These are phyloP conservation scores for Acanthosepion esculentum DNA, from an alignment of 2,888 invertebrate species.

Conservation along the genomic window DNA sequence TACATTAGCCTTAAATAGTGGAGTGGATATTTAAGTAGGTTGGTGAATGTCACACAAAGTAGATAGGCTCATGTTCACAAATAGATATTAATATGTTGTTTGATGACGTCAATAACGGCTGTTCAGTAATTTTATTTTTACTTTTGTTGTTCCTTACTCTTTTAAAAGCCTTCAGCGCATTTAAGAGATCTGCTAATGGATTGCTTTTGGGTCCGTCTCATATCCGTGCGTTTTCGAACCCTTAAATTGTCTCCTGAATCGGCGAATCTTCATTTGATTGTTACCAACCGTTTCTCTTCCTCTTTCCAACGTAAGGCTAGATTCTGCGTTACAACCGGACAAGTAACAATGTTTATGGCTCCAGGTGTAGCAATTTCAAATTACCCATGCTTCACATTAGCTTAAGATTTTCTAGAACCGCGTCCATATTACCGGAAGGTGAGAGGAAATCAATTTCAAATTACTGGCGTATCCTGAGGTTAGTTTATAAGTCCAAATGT, in stretches of 20 bases:
- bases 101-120: neutral
- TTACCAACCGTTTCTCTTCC: neutral
- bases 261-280: neutral
- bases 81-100: neutral
- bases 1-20: neutral
- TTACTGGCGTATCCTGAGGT: no score
- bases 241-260: neutral
- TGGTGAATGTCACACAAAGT: neutral
- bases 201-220: neutral
- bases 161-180: neutral
- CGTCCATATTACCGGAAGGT: no score
- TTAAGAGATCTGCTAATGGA: conserved; percentile 18
- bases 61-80: neutral
- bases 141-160: neutral
- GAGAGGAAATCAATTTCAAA: no score
- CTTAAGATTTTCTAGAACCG: no score
- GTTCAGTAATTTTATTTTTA: neutral
- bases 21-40: neutral
- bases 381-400: no score
- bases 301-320: neutral
- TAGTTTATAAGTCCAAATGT: no score
- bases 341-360: neutral
- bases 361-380: neutral
- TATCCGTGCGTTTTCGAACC: neutral
- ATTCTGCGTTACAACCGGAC: no score